Percentiles rank a stretch among this genome's conserved stretches.
These are phyloP conservation scores for Xenopus laevis DNA, from an alignment of 2,113 vertebrate genomes.

Conservation along the genomic window DNA sequence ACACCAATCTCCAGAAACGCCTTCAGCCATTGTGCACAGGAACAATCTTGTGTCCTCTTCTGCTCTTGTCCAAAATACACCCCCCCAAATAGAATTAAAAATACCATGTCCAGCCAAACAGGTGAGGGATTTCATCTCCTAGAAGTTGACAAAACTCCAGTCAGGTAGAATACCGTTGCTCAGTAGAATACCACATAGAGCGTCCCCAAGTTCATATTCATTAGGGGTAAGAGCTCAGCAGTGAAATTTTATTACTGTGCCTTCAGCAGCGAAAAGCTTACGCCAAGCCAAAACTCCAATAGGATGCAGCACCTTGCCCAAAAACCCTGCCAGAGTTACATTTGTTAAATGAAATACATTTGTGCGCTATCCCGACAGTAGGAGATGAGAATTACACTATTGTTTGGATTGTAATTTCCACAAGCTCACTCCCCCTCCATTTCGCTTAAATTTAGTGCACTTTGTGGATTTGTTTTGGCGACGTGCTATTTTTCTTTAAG, in stretches of 20 bases:
- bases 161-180: background rate
- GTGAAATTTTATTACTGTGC: background rate
- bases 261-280: background rate
- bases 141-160: too few relatives aligned
- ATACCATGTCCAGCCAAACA: too few relatives aligned
- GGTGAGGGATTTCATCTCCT: too few relatives aligned
- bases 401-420: slow-evolving; percentile 25
- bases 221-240: background rate
- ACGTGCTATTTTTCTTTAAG: slow-evolving; percentile 39
- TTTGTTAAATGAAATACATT: slow-evolving; percentile 34
- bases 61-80: too few relatives aligned
- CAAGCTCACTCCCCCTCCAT: slow-evolving; percentile 12
- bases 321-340: slow-evolving; percentile 1
- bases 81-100: too few relatives aligned
- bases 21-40: too few relatives aligned
- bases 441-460: slow-evolving; percentile 32
- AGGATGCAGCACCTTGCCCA: slow-evolving; percentile 3
- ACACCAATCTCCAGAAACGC: too few relatives aligned
- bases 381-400: slow-evolving; percentile 30
- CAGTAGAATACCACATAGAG: background rate
- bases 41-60: too few relatives aligned
- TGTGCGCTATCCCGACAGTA: slow-evolving; percentile 30
- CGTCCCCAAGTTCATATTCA: background rate
- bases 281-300: background rate
- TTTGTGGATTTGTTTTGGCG: slow-evolving; percentile 42